Evolutionary conservation across 2,797 vertebrate species (phyloP), one percentile per base, ranked within the genome.

Genomic region (Crocidura indochinensis): DNA sequence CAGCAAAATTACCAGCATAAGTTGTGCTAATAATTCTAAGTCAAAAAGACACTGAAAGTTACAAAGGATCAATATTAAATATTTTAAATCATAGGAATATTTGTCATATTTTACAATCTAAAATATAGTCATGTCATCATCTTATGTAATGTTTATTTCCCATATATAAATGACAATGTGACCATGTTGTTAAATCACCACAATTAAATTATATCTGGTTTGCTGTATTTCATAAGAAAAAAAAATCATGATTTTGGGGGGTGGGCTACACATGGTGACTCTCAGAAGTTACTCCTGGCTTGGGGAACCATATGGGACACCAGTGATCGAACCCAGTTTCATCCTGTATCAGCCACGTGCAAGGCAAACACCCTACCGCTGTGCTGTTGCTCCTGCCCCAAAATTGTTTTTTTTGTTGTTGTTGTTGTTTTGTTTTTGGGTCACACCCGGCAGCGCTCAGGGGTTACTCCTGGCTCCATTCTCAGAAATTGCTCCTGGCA

Each of bases 161-260:
- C 53, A 78, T 76, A 1, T 90, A 0, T 76, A 49, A 92, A 74
- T 67, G 69, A 60, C 10, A 79, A 24, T 20, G 0, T 67, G 69
- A 65, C 10, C 75, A 24, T 20, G 0, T 2, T 24, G 8, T 69
- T 47, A 8, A 77, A 38, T 67, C 62, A 1, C 7, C 1, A 65
- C 14, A 65, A 19, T n/a, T 85, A 11, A 56, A 64, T 86, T 92
- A 24, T 80, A 80, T 56, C 11, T 67, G 6, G n/a, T 27, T 86
- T 79, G 12, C 10, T 72, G 10, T 2, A 51, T 88, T 83, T 88
- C 6, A 85, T 8, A 77, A 47, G 65, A 38, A 38, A 38, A n/a
- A 84, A 90, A 80, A 10, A 49, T 49, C 4, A 24, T 53, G 0
- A 11, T 0, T 24, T 27, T 2, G 2, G 38, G 38, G 38, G 38